Evolutionary conservation across 2,888 invertebrate species (phyloP).

Genomic region (Drosophila koepferae): DNA sequence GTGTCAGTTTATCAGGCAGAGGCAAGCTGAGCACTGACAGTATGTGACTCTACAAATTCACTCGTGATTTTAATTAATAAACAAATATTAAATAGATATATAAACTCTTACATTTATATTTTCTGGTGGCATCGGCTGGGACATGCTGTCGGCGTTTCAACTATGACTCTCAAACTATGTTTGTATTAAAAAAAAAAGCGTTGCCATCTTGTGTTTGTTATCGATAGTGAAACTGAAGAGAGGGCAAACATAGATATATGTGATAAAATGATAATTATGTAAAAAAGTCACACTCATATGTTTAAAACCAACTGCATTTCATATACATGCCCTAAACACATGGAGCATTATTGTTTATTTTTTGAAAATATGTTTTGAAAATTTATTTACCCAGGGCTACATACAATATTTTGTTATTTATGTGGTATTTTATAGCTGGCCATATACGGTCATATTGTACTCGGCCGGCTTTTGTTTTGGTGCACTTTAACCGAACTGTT

Average conservation of each 20-base stretch:
- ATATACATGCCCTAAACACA: not conserved
- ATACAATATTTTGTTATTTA: not conserved
- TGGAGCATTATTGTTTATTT: no score
- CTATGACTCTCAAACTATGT: slow-evolving; percentile 26
- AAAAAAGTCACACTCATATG: not conserved
- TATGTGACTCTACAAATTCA: slow-evolving; percentile 71
- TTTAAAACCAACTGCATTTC: not conserved
- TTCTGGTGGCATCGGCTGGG: slow-evolving; percentile 57
- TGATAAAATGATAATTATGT: not conserved
- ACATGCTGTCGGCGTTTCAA: slow-evolving; percentile 43
- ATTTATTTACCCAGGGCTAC: not conserved
- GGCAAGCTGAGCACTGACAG: slow-evolving; percentile 78
- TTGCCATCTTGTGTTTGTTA: slow-evolving; percentile 26
- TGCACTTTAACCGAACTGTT: slow-evolving; percentile 17
- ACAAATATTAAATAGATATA: not conserved
- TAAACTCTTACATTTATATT: slow-evolving; percentile 52
- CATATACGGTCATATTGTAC: slow-evolving; percentile 31
- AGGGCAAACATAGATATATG: not conserved
- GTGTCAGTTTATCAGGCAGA: slow-evolving; percentile 76
- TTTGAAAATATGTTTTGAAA: rapidly evolving
- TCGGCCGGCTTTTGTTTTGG: slow-evolving; percentile 63
- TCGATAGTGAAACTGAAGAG: not conserved
- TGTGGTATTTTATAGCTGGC: not conserved
- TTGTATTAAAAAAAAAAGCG: slow-evolving; percentile 2
- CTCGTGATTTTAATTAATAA: not conserved